Evolutionary conservation across 2,113 vertebrate genomes (phyloP).

Genomic region (Ophthalmolycus amberensis): DNA sequence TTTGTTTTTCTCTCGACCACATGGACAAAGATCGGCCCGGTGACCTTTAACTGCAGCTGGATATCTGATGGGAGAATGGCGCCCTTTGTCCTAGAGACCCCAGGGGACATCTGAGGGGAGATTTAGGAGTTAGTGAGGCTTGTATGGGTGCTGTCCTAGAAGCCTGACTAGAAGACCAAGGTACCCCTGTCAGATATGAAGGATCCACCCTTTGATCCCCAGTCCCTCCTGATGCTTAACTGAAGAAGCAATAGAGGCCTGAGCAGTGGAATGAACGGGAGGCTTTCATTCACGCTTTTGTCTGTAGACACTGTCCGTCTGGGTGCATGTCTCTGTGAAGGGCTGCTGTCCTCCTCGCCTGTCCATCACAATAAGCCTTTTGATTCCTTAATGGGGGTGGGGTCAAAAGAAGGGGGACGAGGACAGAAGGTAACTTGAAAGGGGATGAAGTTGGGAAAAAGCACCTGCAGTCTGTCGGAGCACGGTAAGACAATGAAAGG

Average conservation of each 20-base stretch:
- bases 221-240: constrained; percentile 6
- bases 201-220: constrained; percentile 41
- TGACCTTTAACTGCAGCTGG: constrained; percentile 57
- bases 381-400: constrained; percentile 62
- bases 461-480: constrained; percentile 21
- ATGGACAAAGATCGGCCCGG: constrained; percentile 51
- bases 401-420: neutral
- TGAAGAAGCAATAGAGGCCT: constrained; percentile 39
- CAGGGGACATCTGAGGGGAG: constrained; percentile 39
- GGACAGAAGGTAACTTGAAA: constrained; percentile 34
- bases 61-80: constrained; percentile 77
- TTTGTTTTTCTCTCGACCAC: constrained; percentile 57
- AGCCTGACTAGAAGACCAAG: constrained; percentile 30
- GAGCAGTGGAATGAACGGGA: constrained; percentile 40
- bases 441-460: neutral
- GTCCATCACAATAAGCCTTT: constrained; percentile 75
- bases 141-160: constrained; percentile 33
- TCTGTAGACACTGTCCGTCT: constrained; percentile 20
- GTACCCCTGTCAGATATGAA: constrained; percentile 35
- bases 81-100: constrained; percentile 66
- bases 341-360: constrained; percentile 43
- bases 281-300: constrained; percentile 58
- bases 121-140: constrained; percentile 22
- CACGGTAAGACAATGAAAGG: neutral
- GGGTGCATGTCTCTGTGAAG: constrained; percentile 39